phyloP scores from a whole-genome alignment of 2,888 invertebrate genomes.

The Eristalinus sepulchralis region DNA sequence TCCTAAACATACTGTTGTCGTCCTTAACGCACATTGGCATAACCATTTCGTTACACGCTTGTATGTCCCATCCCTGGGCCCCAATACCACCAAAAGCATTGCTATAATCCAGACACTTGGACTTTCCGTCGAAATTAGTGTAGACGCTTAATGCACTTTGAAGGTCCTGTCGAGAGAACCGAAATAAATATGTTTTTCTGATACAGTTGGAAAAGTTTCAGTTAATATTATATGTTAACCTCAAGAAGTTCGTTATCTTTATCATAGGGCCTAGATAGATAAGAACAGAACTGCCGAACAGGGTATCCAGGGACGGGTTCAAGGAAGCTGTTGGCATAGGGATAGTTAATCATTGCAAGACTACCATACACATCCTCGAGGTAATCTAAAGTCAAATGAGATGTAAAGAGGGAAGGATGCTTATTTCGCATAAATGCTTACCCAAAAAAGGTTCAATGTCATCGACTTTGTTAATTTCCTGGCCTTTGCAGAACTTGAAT shows the following conservation, averaged over 20 bases:
- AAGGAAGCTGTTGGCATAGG: slow-evolving; percentile 92
- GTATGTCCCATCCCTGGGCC: slow-evolving; percentile 90
- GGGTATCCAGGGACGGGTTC: slow-evolving; percentile 92
- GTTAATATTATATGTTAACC: neutral
- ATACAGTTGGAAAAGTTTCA: too few species aligned
- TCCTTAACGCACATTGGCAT: slow-evolving; percentile 95
- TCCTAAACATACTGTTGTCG: slow-evolving; percentile 91
- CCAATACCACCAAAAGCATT: slow-evolving; percentile 84
- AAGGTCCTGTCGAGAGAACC: slow-evolving; percentile 77
- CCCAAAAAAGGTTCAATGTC: slow-evolving; percentile 80
- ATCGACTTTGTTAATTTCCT: slow-evolving; percentile 82
- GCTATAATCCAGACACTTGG: slow-evolving; percentile 86
- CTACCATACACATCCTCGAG: slow-evolving; percentile 88
- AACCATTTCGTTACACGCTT: slow-evolving; percentile 97
- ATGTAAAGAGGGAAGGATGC: neutral
- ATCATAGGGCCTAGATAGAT: slow-evolving; percentile 77
- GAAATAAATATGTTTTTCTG: neutral
- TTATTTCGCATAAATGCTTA: slow-evolving; percentile 46
- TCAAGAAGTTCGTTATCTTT: slow-evolving; percentile 53
- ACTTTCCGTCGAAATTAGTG: slow-evolving; percentile 90
- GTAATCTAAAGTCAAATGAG: slow-evolving; percentile 82
- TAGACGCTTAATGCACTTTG: slow-evolving; percentile 88
- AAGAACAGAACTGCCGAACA: slow-evolving; percentile 85
- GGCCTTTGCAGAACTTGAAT: slow-evolving; percentile 87
- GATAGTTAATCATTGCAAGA: slow-evolving; percentile 97